Evolutionary conservation across 2,113 vertebrate species (phyloP).

Genomic region (Leptodactylus fuscus): DNA sequence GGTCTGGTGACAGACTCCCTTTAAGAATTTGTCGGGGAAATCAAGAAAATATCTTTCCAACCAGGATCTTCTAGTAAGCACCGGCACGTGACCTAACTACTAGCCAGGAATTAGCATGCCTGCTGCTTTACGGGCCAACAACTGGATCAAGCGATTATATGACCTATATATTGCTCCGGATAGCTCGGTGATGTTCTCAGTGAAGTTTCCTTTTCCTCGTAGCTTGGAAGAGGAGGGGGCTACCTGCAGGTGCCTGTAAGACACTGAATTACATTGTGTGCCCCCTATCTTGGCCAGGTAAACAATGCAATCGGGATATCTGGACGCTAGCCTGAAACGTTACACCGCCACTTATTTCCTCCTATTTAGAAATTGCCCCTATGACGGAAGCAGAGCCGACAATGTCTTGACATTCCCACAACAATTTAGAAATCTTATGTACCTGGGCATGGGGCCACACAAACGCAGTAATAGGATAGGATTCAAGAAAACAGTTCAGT

Average conservation of each 20-base stretch:
- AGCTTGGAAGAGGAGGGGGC: not conserved
- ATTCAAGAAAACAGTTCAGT: conserved; percentile 16
- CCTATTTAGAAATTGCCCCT: not conserved
- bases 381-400: not conserved
- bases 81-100: not conserved
- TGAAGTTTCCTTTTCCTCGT: not conserved
- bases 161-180: not conserved
- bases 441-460: conserved; percentile 4
- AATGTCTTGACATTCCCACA: not conserved
- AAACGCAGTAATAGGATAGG: conserved; percentile 15
- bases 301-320: not conserved
- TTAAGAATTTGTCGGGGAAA: not conserved
- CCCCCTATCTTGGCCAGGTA: not conserved
- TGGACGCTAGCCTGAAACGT: not conserved
- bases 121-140: not conserved
- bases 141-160: conserved; percentile 6
- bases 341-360: not conserved
- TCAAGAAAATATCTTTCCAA: not conserved
- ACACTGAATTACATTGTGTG: conserved; percentile 3
- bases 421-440: conserved; percentile 24
- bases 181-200: not conserved
- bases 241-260: not conserved
- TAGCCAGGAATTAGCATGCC: not conserved
- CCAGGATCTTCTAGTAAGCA: not conserved
- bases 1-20: no score